Conservation (phyloP, 2,888 invertebrate species). For the Amblyjoppa proteus region DNA sequence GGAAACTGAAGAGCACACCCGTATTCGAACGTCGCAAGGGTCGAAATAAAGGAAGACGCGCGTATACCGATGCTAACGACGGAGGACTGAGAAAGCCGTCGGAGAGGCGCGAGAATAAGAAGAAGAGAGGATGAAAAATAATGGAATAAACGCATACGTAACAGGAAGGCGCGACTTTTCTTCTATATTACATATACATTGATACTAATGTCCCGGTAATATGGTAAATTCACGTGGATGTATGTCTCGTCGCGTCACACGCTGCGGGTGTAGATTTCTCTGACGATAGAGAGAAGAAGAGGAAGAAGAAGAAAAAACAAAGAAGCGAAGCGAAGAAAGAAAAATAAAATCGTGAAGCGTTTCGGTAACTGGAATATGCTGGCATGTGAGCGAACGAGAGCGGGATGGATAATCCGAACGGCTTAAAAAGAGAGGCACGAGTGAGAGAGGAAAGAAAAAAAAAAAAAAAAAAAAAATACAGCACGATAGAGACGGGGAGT, state of each 20-base stretch:
- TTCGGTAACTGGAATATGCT: constrained; percentile 5
- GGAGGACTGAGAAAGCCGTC: constrained; percentile 13
- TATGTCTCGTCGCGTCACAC: constrained; percentile 13
- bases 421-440: constrained; percentile 9
- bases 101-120: constrained; percentile 6
- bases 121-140: constrained; percentile 18
- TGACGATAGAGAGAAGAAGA: constrained; percentile 12
- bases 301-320: constrained; percentile 42
- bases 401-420: constrained; percentile 24
- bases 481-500: constrained; percentile 65
- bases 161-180: not conserved
- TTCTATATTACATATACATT: constrained; percentile 12
- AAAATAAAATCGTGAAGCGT: constrained; percentile 43
- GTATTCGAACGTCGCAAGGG: constrained; percentile 31
- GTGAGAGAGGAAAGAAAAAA: constrained; percentile 26
- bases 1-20: constrained; percentile 9
- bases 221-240: not conserved
- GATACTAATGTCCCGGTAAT: constrained; percentile 20
- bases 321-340: not conserved
- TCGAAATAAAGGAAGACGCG: constrained; percentile 20
- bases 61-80: constrained; percentile 18
- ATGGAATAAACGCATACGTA: constrained; percentile 4
- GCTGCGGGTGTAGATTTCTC: constrained; percentile 6
- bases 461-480: constrained; percentile 14
- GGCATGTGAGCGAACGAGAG: constrained; percentile 41